These are phyloP conservation scores for Pseudomugil tenellus DNA, from an alignment of 2,797 vertebrate genomes.

Conservation along the genomic window DNA sequence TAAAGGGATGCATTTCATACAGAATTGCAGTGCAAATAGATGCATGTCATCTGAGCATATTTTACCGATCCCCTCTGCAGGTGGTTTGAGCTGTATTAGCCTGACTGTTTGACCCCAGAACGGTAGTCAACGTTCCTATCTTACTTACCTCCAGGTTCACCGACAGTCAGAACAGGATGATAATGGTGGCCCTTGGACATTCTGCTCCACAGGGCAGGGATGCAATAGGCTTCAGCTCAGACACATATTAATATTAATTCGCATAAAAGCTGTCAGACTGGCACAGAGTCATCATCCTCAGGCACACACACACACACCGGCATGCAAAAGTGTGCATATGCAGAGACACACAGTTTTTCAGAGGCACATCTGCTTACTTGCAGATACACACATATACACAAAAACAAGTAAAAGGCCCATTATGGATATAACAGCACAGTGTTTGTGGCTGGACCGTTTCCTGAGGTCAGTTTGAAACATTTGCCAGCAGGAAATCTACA, in stretches of 20 bases:
- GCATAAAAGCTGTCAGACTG: conserved; percentile 83
- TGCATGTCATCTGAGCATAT: conserved; percentile 29
- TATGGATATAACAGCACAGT: conserved; percentile 76
- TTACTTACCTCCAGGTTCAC: conserved; percentile 68
- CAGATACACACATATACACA: conserved; percentile 54
- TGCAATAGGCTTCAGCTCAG: conserved; percentile 77
- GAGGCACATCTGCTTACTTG: conserved; percentile 54
- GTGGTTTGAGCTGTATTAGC: conserved; percentile 71
- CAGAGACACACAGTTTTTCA: conserved; percentile 29
- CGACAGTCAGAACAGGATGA: conserved; percentile 70
- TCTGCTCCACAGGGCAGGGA: conserved; percentile 74
- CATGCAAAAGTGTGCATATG: conserved; percentile 31
- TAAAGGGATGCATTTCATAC: conserved; percentile 40
- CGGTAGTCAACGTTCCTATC: conserved; percentile 52
- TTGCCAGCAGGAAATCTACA: conserved; percentile 83
- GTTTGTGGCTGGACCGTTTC: conserved; percentile 81
- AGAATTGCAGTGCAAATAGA: conserved; percentile 51
- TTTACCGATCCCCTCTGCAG: conserved; percentile 41
- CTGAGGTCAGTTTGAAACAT: conserved; percentile 86
- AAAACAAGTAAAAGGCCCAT: conserved; percentile 86
- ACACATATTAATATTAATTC: conserved; percentile 88
- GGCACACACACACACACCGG: conserved; percentile 32
- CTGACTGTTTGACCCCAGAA: conserved; percentile 77
- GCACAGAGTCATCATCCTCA: conserved; percentile 75
- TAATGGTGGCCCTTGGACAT: conserved; percentile 84